Evolutionary conservation across 2,113 vertebrate genomes (phyloP), one percentile per base, ranked within the genome.

Genomic region (Passer domesticus): DNA sequence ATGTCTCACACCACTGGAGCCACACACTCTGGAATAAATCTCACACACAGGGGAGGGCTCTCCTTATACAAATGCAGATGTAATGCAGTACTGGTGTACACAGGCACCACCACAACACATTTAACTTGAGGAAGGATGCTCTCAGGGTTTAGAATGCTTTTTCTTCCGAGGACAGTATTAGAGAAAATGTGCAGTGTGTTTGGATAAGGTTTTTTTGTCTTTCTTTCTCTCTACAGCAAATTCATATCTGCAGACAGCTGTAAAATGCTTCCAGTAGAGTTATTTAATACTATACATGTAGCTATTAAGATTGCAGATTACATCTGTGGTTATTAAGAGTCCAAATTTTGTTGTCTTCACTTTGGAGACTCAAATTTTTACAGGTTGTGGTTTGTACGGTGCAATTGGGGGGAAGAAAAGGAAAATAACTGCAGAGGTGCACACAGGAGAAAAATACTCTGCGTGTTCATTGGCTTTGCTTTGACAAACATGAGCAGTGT

Each of bases 31-130:
- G 79, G 63, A 91, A 91, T 82, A 79, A 76, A 76, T 82, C 89
- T 89, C 50, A 43, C 46, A 66, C 1, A 21, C 70, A 58, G 5
- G 50, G 90, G 24, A 52, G 89, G 24, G 47, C 86, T 87, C 53
- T 81, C 3, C 15, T 86, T 95, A n/a, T 18, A 89, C 69, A 93
- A 96, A 95, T 96, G 93, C 95, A 92, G 92, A 86, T 86, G 73
- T 88, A 94, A 95, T 96, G 93, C 94, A 94, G 93, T 56, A 72
- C 50, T 59, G 15, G 59, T 83, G 63, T 59, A 25, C 10, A 60
- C 25, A 69, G 86, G 52, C 75, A 90, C 49, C 30, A 88, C 25
- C 55, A 80, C 28, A 31, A 33, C 37, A 74, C 64, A 13, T 86
- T 59, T 39, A 69, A 74, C 79, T 67, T 44, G 31, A 73, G 24